phyloP scores from a whole-genome alignment of 2,113 vertebrate genomes.

The Crotalus horridus region DNA sequence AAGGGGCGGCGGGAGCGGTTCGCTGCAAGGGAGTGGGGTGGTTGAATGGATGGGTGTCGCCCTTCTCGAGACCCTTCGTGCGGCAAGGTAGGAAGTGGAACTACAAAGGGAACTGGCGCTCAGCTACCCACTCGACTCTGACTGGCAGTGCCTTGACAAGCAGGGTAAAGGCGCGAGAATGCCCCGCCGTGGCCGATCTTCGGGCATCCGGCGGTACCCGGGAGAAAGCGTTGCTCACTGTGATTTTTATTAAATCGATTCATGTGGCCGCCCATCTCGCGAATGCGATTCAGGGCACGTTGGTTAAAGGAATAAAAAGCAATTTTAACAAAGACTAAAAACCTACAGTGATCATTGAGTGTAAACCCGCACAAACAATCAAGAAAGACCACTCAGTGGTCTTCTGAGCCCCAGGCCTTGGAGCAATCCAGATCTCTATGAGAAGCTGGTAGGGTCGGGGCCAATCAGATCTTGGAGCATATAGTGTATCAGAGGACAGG shows the following conservation, averaged over 20 bases:
- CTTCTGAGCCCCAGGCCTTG: background rate
- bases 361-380: background rate
- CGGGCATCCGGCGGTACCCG: constrained; percentile 5
- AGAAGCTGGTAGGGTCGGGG: background rate
- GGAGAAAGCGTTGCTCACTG: background rate
- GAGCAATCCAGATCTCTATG: background rate
- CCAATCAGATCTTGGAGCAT: background rate
- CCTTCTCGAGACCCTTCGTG: background rate
- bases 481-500: background rate
- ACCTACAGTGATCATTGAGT: background rate
- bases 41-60: background rate
- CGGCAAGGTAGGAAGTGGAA: background rate
- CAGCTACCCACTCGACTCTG: background rate
- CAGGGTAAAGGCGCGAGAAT: constrained; percentile 50
- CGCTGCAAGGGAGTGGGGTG: background rate
- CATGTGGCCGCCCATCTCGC: background rate
- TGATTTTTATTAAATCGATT: background rate
- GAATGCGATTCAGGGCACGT: background rate
- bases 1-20: background rate
- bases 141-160: constrained; percentile 22
- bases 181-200: constrained; percentile 42
- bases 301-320: background rate
- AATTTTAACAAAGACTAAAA: background rate
- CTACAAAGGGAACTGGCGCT: background rate
- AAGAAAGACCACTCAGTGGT: background rate